These are phyloP conservation scores for Sphinx pinastri DNA, from an alignment of 2,888 invertebrate species.

Conservation along the genomic window DNA sequence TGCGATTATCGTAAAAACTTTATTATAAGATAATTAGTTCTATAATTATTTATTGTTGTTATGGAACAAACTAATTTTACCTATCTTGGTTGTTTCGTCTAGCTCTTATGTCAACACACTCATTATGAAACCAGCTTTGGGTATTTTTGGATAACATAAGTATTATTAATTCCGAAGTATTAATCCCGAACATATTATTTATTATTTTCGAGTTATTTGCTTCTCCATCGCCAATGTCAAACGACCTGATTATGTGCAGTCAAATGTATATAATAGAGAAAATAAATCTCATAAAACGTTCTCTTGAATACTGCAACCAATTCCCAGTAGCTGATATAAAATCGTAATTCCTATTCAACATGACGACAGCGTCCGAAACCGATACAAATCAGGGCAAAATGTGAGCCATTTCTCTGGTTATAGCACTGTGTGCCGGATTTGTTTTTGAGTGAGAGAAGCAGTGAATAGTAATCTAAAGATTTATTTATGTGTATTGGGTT, in stretches of 20 bases:
- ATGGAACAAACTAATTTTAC: no score
- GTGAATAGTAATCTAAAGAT: neutral
- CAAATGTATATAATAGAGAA: no score
- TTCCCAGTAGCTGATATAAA: neutral
- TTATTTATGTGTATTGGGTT: neutral
- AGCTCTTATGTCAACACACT: no score
- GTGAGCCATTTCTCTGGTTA: slow-evolving; percentile 1
- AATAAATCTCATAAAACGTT: neutral
- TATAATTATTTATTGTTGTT: neutral
- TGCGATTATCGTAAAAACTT: slow-evolving; percentile 23
- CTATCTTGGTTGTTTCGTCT: no score
- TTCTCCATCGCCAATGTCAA: no score
- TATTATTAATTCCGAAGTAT: no score
- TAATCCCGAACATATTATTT: no score
- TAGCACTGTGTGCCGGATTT: slow-evolving; percentile 1
- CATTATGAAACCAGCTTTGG: no score
- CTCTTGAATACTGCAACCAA: neutral
- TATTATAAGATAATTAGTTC: slow-evolving; percentile 20
- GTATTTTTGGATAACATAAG: no score
- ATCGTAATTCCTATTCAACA: slow-evolving; percentile 25
- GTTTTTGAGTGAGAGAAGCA: neutral
- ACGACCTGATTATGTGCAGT: no score
- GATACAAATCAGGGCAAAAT: slow-evolving; percentile 23
- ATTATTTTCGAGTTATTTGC: no score
- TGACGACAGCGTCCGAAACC: slow-evolving; percentile 34